Conservation (phyloP, 2,113 vertebrate species). For the Pao palembangensis region DNA sequence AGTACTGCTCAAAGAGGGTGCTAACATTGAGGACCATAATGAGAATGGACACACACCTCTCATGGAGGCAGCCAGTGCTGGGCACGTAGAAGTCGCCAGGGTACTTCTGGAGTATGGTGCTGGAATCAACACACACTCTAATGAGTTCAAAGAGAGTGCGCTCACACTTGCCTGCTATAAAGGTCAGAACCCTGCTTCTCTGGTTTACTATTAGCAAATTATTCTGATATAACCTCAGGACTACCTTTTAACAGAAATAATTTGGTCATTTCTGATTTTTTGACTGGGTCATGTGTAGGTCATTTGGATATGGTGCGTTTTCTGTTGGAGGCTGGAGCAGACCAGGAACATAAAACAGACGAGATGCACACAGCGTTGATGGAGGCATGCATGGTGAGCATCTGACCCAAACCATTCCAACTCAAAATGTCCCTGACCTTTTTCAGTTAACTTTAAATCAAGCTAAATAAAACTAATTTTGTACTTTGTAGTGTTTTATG, state of each 20-base stretch:
- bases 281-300: constrained; percentile 72
- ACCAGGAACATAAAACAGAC: constrained; percentile 98
- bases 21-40: constrained; percentile 99
- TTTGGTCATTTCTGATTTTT: no score
- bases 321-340: constrained; percentile 96
- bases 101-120: constrained; percentile 96
- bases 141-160: constrained; percentile 99
- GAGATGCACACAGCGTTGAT: constrained; percentile 99
- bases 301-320: constrained; percentile 99
- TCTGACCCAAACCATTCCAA: constrained; percentile 46
- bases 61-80: constrained; percentile 98
- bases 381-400: constrained; percentile 99
- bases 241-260: background rate
- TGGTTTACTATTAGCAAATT: background rate
- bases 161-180: constrained; percentile 98
- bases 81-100: constrained; percentile 94
- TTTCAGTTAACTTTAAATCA: background rate
- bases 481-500: no score
- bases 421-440: background rate
- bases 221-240: background rate
- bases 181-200: constrained; percentile 73
- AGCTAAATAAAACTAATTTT: no score
- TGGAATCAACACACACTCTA: constrained; percentile 99
- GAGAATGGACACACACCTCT: constrained; percentile 98
- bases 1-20: constrained; percentile 96